Base-by-base conservation (phyloP, 2,797 vertebrate species). In the Cryptoprocta ferox region DNA sequence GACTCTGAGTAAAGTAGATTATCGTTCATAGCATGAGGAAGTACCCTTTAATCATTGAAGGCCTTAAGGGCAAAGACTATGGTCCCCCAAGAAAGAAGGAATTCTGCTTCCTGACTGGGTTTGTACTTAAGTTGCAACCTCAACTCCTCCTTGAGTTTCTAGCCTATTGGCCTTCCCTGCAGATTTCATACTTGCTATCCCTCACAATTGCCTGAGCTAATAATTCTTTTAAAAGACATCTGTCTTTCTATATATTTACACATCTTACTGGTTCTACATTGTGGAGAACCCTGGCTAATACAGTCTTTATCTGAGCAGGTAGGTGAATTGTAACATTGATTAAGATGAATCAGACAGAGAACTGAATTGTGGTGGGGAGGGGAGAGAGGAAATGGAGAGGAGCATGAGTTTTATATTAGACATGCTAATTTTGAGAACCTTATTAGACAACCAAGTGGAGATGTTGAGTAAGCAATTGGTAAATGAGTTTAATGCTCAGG, bases 401-500 rank as follows among this genome's bases (percentile, higher is more conserved):
- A 68, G 6, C 13, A 48, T 50, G 61, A 66, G 71, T 92, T 92
- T 80, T 89, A 85, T 81, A 66, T 79, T 80, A 89, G 81, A 56
- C 26, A 39, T 56, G 80, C 39, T 76, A 42, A 73, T 86, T 97
- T 91, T 83, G 35, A 95, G 91, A 73, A 80, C 8, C 21, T 84
- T 63, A 80, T 94, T 73, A 83, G 39, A 87, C 6, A 68, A 82
- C 32, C 80, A 90, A 56, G 48, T 28, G 4, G 35, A 87, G 39
- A 56, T 89, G 26, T 75, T 83, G 48, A 90, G 14, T 66, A 94
- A 94, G 76, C 14, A 92, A 32, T 42, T 15, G 10, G 56, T 86
- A 94, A 94, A 79, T 79, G 48, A 95, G 48, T 83, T 86, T 89
- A 96, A 94, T 80, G 32, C 80, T 87, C 68, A 82, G 28, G 70